These are phyloP conservation scores for Pseudococcus viburni DNA, from an alignment of 2,888 invertebrate genomes.

Conservation along the genomic window DNA sequence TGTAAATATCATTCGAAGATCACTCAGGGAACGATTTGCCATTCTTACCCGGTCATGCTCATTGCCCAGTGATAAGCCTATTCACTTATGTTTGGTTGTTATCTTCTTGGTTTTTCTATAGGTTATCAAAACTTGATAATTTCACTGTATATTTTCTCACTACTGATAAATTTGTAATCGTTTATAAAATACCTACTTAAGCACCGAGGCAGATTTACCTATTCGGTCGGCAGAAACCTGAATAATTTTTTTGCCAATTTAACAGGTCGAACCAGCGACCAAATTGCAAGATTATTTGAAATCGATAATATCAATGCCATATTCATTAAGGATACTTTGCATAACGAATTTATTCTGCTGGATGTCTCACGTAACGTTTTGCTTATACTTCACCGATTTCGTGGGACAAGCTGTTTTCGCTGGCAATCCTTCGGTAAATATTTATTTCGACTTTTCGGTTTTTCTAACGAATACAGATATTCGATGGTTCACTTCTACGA, in stretches of 20 bases:
- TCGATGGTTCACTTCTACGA: not conserved
- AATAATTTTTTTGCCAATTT: conserved; percentile 57
- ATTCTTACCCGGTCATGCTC: too few relatives aligned
- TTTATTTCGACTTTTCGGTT: not conserved
- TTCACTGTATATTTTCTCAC: too few relatives aligned
- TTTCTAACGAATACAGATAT: not conserved
- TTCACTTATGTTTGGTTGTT: too few relatives aligned
- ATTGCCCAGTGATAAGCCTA: too few relatives aligned
- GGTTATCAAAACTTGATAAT: too few relatives aligned
- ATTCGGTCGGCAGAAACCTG: not conserved
- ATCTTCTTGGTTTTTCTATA: too few relatives aligned
- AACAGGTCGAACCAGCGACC: conserved; percentile 47
- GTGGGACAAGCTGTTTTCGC: conserved; percentile 91
- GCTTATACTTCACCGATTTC: conserved; percentile 96
- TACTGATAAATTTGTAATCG: too few relatives aligned
- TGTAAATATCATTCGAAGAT: too few relatives aligned
- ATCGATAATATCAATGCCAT: conserved; percentile 92
- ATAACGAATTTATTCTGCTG: conserved; percentile 96
- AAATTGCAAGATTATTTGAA: conserved; percentile 82
- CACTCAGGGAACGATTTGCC: too few relatives aligned
- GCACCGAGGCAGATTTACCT: not conserved
- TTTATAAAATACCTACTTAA: not conserved
- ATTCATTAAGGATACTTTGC: conserved; percentile 87
- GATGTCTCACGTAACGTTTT: conserved; percentile 98
- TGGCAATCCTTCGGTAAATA: conserved; percentile 84